Percentiles rank a stretch among this genome's conserved stretches.
These are phyloP conservation scores for Teleogryllus occipitalis DNA, from an alignment of 1,140 invertebrate species.

Conservation along the genomic window DNA sequence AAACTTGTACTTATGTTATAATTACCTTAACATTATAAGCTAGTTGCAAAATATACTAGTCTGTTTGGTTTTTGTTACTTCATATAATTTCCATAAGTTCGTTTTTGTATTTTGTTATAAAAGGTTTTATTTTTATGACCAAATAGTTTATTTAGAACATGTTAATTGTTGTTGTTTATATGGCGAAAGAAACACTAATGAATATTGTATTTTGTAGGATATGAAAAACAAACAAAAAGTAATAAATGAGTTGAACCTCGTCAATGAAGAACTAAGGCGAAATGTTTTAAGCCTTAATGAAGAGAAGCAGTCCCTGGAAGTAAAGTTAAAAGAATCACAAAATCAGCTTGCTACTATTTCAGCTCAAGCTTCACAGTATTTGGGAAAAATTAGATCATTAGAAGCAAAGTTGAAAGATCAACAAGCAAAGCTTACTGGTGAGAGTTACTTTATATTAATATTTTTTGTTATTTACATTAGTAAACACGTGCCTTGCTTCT, in stretches of 20 bases:
- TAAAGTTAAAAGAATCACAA: background rate
- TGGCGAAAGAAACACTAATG: no score
- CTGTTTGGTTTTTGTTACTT: no score
- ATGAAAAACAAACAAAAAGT: slow-evolving; percentile 32
- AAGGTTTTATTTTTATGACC: no score
- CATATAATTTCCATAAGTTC: no score
- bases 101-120: no score
- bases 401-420: slow-evolving; percentile 12
- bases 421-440: slow-evolving; percentile 7
- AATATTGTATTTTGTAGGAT: slow-evolving; percentile 28
- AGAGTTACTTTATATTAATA: background rate
- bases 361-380: background rate
- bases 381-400: background rate
- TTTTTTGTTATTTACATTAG: no score
- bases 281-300: slow-evolving; percentile 7
- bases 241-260: slow-evolving; percentile 21
- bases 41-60: no score
- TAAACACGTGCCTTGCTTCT: no score
- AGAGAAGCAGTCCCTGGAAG: background rate
- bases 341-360: slow-evolving; percentile 1
- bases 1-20: no score
- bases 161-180: no score
- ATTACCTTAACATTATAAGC: no score
- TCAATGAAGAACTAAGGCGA: slow-evolving; percentile 11
- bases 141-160: no score